These are phyloP conservation scores for Myzus persicae DNA, from an alignment of 1,140 invertebrate genomes.

Conservation along the genomic window DNA sequence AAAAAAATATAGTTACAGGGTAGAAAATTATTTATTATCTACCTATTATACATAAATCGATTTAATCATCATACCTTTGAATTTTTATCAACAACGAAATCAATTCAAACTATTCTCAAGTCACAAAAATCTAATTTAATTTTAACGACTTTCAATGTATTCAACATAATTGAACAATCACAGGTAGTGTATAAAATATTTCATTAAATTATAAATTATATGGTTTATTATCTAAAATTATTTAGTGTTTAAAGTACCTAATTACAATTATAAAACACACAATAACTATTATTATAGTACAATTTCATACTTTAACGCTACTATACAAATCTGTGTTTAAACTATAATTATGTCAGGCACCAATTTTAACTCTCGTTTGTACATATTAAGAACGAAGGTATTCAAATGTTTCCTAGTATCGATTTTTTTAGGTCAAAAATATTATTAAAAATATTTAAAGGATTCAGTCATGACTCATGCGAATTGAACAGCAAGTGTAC, in stretches of 20 bases:
- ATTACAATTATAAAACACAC: too few relatives aligned
- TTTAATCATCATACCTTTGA: background rate
- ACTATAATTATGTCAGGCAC: too few relatives aligned
- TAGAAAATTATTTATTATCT: background rate
- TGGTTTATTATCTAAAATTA: background rate
- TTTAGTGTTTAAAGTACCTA: background rate
- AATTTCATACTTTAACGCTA: background rate
- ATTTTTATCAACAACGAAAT: background rate
- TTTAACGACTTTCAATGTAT: too few relatives aligned
- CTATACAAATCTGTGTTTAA: too few relatives aligned
- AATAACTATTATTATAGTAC: too few relatives aligned
- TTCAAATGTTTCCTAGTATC: background rate
- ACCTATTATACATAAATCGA: background rate
- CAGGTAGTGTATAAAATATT: too few relatives aligned
- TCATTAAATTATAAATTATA: background rate
- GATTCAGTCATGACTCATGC: background rate
- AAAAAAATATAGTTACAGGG: too few relatives aligned
- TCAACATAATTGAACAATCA: too few relatives aligned
- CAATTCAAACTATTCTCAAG: too few relatives aligned
- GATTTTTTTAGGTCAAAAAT: background rate
- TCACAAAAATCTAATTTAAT: too few relatives aligned
- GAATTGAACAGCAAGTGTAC: background rate
- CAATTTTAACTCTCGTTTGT: background rate
- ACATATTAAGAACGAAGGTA: background rate
- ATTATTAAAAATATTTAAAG: background rate